Evolutionary conservation across 1,140 invertebrate genomes (phyloP).

Genomic region (Drosophila setifemur): DNA sequence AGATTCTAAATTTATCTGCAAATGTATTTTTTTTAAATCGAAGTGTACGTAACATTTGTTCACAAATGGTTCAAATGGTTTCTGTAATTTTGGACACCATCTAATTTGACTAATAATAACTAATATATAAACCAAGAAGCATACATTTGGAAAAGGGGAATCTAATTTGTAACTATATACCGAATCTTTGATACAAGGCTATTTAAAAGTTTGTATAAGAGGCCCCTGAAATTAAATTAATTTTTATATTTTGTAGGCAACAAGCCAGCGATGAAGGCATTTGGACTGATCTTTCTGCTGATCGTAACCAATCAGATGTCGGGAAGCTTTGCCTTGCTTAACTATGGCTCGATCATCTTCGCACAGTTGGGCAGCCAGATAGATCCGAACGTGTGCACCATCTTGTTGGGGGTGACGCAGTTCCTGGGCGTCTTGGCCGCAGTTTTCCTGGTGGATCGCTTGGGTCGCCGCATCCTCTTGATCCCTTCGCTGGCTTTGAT

Average conservation of each 20-base stretch:
- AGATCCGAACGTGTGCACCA: conserved; percentile 85
- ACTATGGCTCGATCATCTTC: conserved; percentile 86
- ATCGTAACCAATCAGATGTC: conserved; percentile 57
- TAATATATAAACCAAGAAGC: too few species aligned
- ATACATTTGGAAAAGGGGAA: too few species aligned
- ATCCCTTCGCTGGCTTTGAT: conserved; percentile 42
- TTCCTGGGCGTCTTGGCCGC: conserved; percentile 43
- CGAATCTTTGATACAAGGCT: too few species aligned
- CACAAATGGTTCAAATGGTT: too few species aligned
- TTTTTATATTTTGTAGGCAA: conserved; percentile 25
- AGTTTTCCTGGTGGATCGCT: conserved; percentile 47
- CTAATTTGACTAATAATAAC: too few species aligned
- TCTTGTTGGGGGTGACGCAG: conserved; percentile 86
- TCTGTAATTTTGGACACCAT: too few species aligned
- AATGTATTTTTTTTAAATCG: too few species aligned
- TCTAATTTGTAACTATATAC: too few species aligned
- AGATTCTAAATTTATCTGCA: too few species aligned
- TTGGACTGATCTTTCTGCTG: conserved; percentile 41
- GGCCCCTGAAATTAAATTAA: too few species aligned
- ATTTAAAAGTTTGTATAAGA: not conserved
- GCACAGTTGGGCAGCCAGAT: conserved; percentile 84
- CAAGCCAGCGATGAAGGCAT: conserved; percentile 25
- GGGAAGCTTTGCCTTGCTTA: conserved; percentile 83
- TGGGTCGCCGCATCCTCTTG: conserved; percentile 61
- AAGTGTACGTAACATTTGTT: too few species aligned